Conservation (phyloP, 1,140 invertebrate species). For the Drosophila santomea region DNA sequence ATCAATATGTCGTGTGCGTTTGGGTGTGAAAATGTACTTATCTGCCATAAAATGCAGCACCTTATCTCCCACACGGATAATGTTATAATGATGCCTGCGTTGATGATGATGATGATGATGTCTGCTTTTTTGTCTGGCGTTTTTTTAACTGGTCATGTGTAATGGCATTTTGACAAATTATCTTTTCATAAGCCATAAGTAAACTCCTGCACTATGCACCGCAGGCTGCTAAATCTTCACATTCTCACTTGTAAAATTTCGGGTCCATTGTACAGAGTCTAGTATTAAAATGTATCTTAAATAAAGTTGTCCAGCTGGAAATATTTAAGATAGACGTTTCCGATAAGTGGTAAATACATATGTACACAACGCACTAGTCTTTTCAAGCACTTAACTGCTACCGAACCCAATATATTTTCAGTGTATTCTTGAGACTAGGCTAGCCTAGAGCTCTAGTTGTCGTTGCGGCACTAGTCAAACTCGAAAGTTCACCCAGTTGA, state of each 20-base stretch:
- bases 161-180: constrained; percentile 31
- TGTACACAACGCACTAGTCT: no score
- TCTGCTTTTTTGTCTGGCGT: no score
- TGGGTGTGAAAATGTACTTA: constrained; percentile 28
- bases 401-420: not conserved
- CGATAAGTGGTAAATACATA: no score
- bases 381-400: no score
- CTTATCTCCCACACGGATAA: not conserved
- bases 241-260: not conserved
- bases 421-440: not conserved
- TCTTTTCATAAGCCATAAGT: constrained; percentile 17
- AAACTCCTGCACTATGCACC: constrained; percentile 24
- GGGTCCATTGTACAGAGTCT: not conserved
- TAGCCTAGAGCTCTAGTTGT: not conserved
- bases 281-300: no score
- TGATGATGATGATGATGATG: constrained; percentile 1
- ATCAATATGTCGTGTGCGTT: constrained; percentile 20
- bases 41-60: constrained; percentile 21
- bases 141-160: constrained; percentile 7
- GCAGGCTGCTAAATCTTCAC: constrained; percentile 5
- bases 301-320: not conserved
- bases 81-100: constrained; percentile 3
- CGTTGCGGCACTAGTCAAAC: not conserved
- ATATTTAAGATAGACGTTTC: no score
- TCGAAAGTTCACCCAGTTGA: constrained; percentile 2